A percentile compares a stretch with the other conserved stretches of the same genome.
Conservation (phyloP, 1,140 invertebrate genomes). For the Diploscapter pachys region DNA sequence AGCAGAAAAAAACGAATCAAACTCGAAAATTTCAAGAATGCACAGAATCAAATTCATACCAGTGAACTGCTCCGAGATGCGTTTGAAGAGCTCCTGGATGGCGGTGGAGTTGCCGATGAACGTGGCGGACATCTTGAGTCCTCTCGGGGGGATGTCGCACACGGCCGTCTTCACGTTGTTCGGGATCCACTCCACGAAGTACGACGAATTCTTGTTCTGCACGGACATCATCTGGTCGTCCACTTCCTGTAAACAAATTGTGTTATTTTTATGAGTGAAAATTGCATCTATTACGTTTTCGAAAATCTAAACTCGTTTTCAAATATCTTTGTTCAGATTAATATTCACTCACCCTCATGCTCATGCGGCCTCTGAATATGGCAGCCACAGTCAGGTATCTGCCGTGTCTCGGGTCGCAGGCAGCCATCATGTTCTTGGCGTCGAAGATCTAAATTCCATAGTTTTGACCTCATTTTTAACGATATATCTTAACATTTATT, state of each 20-base stretch:
- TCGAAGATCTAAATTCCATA: constrained; percentile 69
- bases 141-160: constrained; percentile 65
- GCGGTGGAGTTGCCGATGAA: constrained; percentile 67
- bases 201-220: constrained; percentile 66
- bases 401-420: constrained; percentile 76
- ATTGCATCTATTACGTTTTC: constrained; percentile 65
- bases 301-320: constrained; percentile 45
- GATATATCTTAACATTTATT: constrained; percentile 73
- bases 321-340: no score
- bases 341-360: constrained; percentile 69
- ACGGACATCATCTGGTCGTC: constrained; percentile 69
- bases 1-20: not conserved
- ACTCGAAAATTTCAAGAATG: no score
- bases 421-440: constrained; percentile 81
- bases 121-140: constrained; percentile 64
- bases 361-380: constrained; percentile 87
- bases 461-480: constrained; percentile 62
- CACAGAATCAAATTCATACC: constrained; percentile 39
- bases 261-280: constrained; percentile 61
- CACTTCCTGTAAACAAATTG: constrained; percentile 65
- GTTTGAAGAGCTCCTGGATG: constrained; percentile 74
- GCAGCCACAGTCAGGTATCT: constrained; percentile 86
- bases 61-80: constrained; percentile 72
- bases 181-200: constrained; percentile 71
- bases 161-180: constrained; percentile 70